Evolutionary conservation across 2,888 invertebrate genomes (phyloP).

Genomic region (Chaitophorus viminalis): DNA sequence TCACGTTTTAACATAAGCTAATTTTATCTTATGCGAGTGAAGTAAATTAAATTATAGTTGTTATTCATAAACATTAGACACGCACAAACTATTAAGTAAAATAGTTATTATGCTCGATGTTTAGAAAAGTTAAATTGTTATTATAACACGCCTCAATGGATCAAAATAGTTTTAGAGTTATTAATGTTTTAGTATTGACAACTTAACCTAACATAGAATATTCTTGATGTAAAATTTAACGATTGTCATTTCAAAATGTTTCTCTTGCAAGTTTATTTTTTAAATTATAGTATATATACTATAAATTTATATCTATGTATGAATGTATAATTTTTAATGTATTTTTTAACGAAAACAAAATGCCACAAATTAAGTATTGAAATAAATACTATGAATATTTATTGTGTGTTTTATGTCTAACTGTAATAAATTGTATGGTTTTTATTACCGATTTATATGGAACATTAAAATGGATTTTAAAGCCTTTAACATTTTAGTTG

Average conservation of each 20-base stretch:
- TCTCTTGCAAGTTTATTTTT: conserved; percentile 6
- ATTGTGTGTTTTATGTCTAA: neutral
- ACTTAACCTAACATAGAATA: neutral
- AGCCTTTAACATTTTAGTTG: neutral
- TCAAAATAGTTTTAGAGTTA: conserved; percentile 21
- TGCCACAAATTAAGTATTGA: conserved; percentile 9
- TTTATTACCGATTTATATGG: neutral
- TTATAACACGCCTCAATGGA: neutral
- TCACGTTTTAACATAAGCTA: neutral
- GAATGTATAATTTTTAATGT: conserved; percentile 37
- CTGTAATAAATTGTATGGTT: neutral
- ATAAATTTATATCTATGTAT: conserved; percentile 4
- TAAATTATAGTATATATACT: conserved; percentile 35
- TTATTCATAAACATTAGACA: conserved; percentile 1
- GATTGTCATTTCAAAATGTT: neutral
- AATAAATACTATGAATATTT: conserved; percentile 36
- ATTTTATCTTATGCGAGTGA: neutral
- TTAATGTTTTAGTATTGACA: neutral
- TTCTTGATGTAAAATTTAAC: neutral
- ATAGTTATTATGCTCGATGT: neutral
- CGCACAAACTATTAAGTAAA: neutral
- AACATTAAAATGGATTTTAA: neutral
- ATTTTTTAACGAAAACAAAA: conserved; percentile 41
- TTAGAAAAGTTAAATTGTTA: neutral
- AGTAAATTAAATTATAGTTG: conserved; percentile 1